Percentiles rank a stretch among this genome's conserved stretches.
Conservation (phyloP, 2,888 invertebrate genomes). For the Agrypnus murinus region DNA sequence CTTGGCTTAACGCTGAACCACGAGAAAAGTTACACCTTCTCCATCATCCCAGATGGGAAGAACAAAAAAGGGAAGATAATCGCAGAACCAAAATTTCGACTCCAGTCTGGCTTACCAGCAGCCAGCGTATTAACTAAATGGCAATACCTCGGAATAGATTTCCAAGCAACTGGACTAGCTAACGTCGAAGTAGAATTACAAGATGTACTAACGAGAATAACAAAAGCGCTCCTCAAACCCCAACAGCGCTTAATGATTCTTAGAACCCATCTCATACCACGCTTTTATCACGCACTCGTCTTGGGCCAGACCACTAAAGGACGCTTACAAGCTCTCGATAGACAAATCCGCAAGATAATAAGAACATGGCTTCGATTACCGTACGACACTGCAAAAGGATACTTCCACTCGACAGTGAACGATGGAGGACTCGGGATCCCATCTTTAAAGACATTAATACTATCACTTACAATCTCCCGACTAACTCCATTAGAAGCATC, state of each 20-base stretch:
- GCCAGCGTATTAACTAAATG: background rate
- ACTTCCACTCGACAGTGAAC: slow-evolving; percentile 59
- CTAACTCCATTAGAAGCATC: slow-evolving; percentile 53
- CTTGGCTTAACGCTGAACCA: slow-evolving; percentile 54
- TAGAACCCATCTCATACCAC: slow-evolving; percentile 59
- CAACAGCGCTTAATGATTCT: slow-evolving; percentile 62
- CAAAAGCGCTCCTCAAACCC: slow-evolving; percentile 62
- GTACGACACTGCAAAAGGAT: slow-evolving; percentile 59
- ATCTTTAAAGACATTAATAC: slow-evolving; percentile 54
- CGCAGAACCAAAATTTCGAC: slow-evolving; percentile 7
- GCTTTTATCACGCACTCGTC: slow-evolving; percentile 59
- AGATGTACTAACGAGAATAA: no score
- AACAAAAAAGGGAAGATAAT: slow-evolving; percentile 18
- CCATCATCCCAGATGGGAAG: slow-evolving; percentile 60
- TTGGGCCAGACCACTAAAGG: slow-evolving; percentile 53
- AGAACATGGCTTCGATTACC: slow-evolving; percentile 63
- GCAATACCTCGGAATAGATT: no score
- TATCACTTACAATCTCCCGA: slow-evolving; percentile 54
- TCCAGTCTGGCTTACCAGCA: background rate
- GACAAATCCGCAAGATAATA: slow-evolving; percentile 57
- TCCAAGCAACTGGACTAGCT: slow-evolving; percentile 55
- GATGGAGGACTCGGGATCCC: slow-evolving; percentile 54
- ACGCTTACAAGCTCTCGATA: slow-evolving; percentile 59
- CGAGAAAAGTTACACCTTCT: slow-evolving; percentile 58
- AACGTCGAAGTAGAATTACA: slow-evolving; percentile 21